phyloP scores from a whole-genome alignment of 2,888 invertebrate genomes.

The Hylaea fasciaria region DNA sequence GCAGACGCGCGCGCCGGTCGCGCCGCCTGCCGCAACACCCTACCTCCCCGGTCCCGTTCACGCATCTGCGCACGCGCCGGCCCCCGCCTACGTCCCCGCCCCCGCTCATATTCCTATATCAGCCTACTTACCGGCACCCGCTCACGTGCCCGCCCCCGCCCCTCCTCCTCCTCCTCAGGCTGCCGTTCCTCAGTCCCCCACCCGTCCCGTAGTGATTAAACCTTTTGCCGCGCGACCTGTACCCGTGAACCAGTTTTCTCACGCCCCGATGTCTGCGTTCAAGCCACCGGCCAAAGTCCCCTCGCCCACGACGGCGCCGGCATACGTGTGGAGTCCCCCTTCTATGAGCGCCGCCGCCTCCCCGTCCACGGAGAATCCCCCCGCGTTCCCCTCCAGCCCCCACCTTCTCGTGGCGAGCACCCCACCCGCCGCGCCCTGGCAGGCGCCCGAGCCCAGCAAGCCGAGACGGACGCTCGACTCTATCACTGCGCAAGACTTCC shows the following conservation, averaged over 20 bases:
- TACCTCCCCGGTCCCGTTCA: constrained; percentile 13
- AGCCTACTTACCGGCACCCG: constrained; percentile 13
- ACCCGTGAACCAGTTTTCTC: constrained; percentile 89
- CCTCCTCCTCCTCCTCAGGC: constrained; percentile 40
- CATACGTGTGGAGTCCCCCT: constrained; percentile 77
- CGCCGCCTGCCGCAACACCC: constrained; percentile 17
- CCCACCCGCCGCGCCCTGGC: constrained; percentile 75
- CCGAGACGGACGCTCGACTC: constrained; percentile 79
- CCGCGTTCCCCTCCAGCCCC: constrained; percentile 49
- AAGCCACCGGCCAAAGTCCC: constrained; percentile 84
- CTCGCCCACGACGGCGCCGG: constrained; percentile 66
- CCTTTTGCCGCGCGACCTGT: constrained; percentile 84
- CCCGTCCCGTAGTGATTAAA: constrained; percentile 64
- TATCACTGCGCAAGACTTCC: constrained; percentile 62
- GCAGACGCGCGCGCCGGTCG: constrained; percentile 24
- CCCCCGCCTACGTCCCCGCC: constrained; percentile 14
- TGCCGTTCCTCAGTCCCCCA: constrained; percentile 60
- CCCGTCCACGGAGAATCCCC: constrained; percentile 58
- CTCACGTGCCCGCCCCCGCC: constrained; percentile 13
- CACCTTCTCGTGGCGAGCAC: constrained; percentile 54
- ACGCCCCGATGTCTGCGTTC: constrained; percentile 91
- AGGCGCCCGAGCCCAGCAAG: constrained; percentile 60
- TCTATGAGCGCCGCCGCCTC: constrained; percentile 62
- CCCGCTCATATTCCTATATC: too few species aligned
- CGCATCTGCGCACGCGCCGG: constrained; percentile 25